Base-by-base conservation (phyloP, 2,113 vertebrate species). In the Dasyornis broadbenti region DNA sequence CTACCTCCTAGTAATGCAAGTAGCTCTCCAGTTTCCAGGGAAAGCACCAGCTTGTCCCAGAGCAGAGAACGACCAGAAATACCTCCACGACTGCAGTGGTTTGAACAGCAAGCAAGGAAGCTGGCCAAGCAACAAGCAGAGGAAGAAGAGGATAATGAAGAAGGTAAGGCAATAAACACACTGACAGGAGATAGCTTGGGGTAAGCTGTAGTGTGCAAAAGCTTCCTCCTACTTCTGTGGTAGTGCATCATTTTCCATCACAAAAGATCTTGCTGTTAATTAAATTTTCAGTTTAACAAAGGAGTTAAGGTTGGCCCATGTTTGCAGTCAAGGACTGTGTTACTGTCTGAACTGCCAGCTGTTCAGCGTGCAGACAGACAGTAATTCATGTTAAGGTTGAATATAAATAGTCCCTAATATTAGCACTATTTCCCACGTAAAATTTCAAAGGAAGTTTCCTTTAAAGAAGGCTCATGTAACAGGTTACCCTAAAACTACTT, bases 11-110 rank as follows among this genome's bases (percentile, higher is more conserved):
- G 49, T 54, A 35, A 70, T 47, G 18, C 30, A 2, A 4, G 91
- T 16, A 30, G 76, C 22, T 89, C 84, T 27, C 72, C 44, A 3
- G 45, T 61, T 23, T 61, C 94, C 37, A 18, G 9, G 0, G 83
- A 44, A 61, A 92, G 69, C 0, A 1, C 86, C n/a, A 89, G 70
- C 83, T 76, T 89, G 47, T 26, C 83, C 4, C 97, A 87, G 73
- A 84, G 90, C 15, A 97, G 92, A 28, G 96, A 97, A 11, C 90
- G 83, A 15, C 24, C 71, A 0, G 98, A 98, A 24, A 98, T 98
- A 35, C 98, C 99, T 5, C 99, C 99, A 10, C 97, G 99, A 50
- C 81, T 99, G 15, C 97, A 98, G 97, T 99, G 99, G 99, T 98
- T 99, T 94, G 98, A 99, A 33, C 98, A 98, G 91, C 99, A 99